Percentiles rank a stretch among this genome's conserved stretches.
phyloP scores from a whole-genome alignment of 2,888 invertebrate species.

The Cheilosia urbana region DNA sequence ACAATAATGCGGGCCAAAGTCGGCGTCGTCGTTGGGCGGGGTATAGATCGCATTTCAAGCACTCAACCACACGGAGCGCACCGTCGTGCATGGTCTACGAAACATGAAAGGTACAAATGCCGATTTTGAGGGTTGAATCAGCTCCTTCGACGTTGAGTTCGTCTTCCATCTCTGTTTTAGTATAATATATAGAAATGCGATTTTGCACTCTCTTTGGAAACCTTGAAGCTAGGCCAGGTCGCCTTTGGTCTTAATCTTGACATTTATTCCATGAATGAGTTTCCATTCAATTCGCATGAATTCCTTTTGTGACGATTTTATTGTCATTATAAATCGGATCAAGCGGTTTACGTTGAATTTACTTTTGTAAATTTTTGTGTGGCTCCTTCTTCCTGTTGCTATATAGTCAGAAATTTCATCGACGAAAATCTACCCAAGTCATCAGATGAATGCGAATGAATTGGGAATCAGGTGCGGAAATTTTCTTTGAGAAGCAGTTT shows the following conservation, averaged over 20 bases:
- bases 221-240: constrained; percentile 40
- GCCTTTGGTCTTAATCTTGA: constrained; percentile 75
- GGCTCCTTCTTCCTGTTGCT: constrained; percentile 1
- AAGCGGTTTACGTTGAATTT: constrained; percentile 62
- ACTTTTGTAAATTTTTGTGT: not conserved
- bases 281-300: constrained; percentile 74
- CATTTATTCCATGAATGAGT: constrained; percentile 75
- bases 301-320: constrained; percentile 74
- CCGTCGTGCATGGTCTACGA: constrained; percentile 64
- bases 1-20: constrained; percentile 63
- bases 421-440: constrained; percentile 25
- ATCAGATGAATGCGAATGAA: constrained; percentile 27
- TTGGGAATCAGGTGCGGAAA: constrained; percentile 69
- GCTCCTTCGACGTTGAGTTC: constrained; percentile 26
- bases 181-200: constrained; percentile 65
- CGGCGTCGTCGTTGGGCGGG: not conserved
- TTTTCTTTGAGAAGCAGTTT: constrained; percentile 60
- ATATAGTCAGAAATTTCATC: constrained; percentile 32
- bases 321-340: constrained; percentile 76
- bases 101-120: constrained; percentile 73
- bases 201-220: constrained; percentile 48
- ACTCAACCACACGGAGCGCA: constrained; percentile 34
- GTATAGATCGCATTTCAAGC: constrained; percentile 44
- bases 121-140: constrained; percentile 49
- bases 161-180: constrained; percentile 41